Evolutionary conservation across 2,113 vertebrate species (phyloP), one percentile per base, ranked within the genome.

Genomic region (Hemibagrus wyckioides): DNA sequence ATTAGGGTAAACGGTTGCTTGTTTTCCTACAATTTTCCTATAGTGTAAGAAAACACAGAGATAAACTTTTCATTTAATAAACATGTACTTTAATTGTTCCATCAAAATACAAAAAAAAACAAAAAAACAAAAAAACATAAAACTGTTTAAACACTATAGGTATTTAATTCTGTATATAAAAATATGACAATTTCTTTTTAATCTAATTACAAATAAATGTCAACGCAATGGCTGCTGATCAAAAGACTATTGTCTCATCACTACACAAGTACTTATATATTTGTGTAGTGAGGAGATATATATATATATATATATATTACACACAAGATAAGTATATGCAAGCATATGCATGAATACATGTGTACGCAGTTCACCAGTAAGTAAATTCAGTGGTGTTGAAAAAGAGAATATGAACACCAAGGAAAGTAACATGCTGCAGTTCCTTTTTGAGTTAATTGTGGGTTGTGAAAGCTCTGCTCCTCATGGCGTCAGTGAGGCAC

Each of bases 401-500:
- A 91, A 89, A 89, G 5, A 8, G 67, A 63, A 83, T 82, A 82
- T 89, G 88, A 91, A 93, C n/a, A 92, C 89, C 89, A 90, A 54
- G 85, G 83, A 85, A 88, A 91, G 94, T 92, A 88, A 75, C 63
- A 91, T 80, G 89, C 69, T 73, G 61, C 63, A 52, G 61, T 84
- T 83, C 80, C 80, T 84, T 2, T 71, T 63, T 54, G 71, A 86
- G 86, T 54, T n/a, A 61, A 87, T 89, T 50, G 91, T 91, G 9
- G 57, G 77, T 93, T 93, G 91, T 90, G 4, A 90, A 90, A 91
- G 91, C 88, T 79, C 41, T 23, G 89, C 87, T 88, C 93, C 92
- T 87, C 0, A 14, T 92, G 93, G 93, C 91, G 83, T 92, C 88
- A 44, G 48, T 44, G 52, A 56, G 85, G 77, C 80, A 89, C 77